Conservation (phyloP, 2,888 invertebrate genomes). For the Endotricha flammealis region DNA sequence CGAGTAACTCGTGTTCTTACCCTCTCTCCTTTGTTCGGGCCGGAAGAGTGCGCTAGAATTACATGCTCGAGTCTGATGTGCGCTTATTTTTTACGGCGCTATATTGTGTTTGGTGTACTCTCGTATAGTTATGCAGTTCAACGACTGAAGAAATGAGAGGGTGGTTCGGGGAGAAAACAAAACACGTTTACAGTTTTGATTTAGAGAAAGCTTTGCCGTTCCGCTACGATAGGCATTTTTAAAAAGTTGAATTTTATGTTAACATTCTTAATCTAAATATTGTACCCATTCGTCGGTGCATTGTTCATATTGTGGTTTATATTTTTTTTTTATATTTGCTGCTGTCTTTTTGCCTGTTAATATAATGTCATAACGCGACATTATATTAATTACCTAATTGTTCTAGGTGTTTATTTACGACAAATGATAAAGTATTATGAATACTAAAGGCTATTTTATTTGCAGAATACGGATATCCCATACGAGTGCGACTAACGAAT, state of each 20-base stretch:
- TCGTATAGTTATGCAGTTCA: constrained; percentile 73
- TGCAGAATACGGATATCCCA: too few species aligned
- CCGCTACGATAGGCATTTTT: constrained; percentile 24
- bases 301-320: too few species aligned
- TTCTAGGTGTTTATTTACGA: too few species aligned
- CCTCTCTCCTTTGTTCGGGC: constrained; percentile 76
- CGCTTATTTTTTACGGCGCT: constrained; percentile 77
- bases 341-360: too few species aligned
- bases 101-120: constrained; percentile 70
- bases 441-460: too few species aligned
- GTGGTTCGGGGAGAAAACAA: constrained; percentile 58
- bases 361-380: too few species aligned
- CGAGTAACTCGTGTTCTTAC: constrained; percentile 79
- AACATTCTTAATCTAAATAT: too few species aligned
- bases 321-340: too few species aligned
- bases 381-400: too few species aligned
- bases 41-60: constrained; percentile 79
- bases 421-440: too few species aligned
- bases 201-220: constrained; percentile 38
- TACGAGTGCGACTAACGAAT: too few species aligned
- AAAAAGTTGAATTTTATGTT: neutral
- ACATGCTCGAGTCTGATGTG: constrained; percentile 77
- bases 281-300: too few species aligned
- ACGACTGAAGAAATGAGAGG: constrained; percentile 71
- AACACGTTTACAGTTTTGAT: constrained; percentile 61